phyloP scores from a whole-genome alignment of 1,140 invertebrate genomes.

The Zaprionus davidi region DNA sequence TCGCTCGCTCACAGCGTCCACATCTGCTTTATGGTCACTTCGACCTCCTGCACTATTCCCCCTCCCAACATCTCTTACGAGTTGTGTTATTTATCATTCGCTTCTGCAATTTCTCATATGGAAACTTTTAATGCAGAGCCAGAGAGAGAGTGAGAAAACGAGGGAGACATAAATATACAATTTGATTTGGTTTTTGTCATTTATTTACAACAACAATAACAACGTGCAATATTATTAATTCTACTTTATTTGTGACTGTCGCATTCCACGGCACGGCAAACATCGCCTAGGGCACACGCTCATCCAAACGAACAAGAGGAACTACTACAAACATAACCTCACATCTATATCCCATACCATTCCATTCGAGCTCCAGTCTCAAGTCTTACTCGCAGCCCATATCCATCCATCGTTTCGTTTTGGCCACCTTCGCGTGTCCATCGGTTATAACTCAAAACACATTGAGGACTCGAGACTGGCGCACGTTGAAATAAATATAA shows the following conservation, averaged over 20 bases:
- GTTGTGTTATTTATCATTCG: slow-evolving; percentile 75
- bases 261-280: slow-evolving; percentile 55
- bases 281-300: slow-evolving; percentile 57
- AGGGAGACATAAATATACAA: slow-evolving; percentile 22
- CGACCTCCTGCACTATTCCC: not conserved
- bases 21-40: slow-evolving; percentile 23
- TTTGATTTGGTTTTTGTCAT: slow-evolving; percentile 58
- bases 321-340: slow-evolving; percentile 7
- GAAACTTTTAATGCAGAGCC: slow-evolving; percentile 47
- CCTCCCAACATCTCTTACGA: not conserved
- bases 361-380: not conserved
- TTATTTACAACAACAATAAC: slow-evolving; percentile 55
- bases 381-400: not conserved
- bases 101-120: slow-evolving; percentile 70
- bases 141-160: not conserved
- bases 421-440: slow-evolving; percentile 78
- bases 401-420: slow-evolving; percentile 49
- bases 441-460: slow-evolving; percentile 76
- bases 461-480: slow-evolving; percentile 60
- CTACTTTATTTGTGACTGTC: slow-evolving; percentile 50
- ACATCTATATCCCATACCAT: slow-evolving; percentile 15
- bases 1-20: slow-evolving; percentile 4
- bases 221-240: slow-evolving; percentile 73
- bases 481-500: slow-evolving; percentile 83
- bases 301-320: slow-evolving; percentile 23